phyloP scores from a whole-genome alignment of 2,888 invertebrate species.

The Drosophila silvestris region DNA sequence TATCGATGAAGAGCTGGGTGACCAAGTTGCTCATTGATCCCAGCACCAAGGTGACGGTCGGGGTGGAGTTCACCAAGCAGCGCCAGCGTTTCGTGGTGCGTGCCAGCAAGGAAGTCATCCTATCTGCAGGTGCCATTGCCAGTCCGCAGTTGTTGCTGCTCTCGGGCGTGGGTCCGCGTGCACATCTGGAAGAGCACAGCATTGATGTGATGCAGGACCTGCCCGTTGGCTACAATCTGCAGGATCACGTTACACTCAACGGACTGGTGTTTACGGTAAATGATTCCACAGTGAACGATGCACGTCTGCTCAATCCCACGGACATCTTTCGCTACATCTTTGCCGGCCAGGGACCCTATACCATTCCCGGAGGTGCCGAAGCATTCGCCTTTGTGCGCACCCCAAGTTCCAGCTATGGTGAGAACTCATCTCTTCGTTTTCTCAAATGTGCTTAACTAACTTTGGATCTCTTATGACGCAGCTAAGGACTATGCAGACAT shows the following conservation, averaged over 20 bases:
- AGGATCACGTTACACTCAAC: constrained; percentile 92
- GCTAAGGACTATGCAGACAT: constrained; percentile 89
- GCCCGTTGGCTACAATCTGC: constrained; percentile 92
- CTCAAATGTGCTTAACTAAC: background rate
- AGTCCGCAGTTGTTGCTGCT: constrained; percentile 94
- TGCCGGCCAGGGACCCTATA: constrained; percentile 89
- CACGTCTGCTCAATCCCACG: constrained; percentile 86
- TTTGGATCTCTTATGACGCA: constrained; percentile 6
- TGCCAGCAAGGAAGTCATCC: constrained; percentile 91
- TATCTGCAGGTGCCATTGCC: constrained; percentile 93
- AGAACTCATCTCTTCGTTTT: constrained; percentile 3
- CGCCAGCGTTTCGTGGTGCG: constrained; percentile 86
- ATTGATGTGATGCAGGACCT: constrained; percentile 89
- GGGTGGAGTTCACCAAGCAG: constrained; percentile 90
- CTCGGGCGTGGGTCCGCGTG: constrained; percentile 91
- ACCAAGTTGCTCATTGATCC: constrained; percentile 89
- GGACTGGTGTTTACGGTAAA: constrained; percentile 91
- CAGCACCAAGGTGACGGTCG: constrained; percentile 87
- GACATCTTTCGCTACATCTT: constrained; percentile 88
- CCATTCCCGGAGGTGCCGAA: constrained; percentile 92
- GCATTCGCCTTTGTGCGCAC: constrained; percentile 91
- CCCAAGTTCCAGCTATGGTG: constrained; percentile 86
- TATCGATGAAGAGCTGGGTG: constrained; percentile 90
- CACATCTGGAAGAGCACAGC: constrained; percentile 87
- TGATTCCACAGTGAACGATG: constrained; percentile 89